Evolutionary conservation across 2,888 invertebrate genomes (phyloP).

Genomic region (Megaustenia siamemsis): DNA sequence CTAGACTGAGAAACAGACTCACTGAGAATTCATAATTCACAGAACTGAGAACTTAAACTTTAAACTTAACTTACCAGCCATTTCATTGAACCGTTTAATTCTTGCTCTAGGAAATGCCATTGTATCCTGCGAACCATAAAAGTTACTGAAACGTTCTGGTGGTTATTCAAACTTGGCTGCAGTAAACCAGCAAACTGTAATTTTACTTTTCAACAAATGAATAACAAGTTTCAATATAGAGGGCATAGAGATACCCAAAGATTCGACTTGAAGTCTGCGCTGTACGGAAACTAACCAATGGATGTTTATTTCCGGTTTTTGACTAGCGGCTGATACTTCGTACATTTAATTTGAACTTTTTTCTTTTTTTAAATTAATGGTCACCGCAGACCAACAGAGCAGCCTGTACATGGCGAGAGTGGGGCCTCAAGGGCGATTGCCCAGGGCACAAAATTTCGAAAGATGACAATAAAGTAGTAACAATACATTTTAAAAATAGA

Average conservation of each 20-base stretch:
- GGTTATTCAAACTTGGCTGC: neutral
- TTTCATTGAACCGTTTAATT: constrained; percentile 44
- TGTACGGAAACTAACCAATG: neutral
- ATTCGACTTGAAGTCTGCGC: constrained; percentile 6
- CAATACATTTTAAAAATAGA: too few species aligned
- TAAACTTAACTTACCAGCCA: constrained; percentile 14
- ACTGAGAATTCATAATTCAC: neutral
- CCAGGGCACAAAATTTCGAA: too few species aligned
- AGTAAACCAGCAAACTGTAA: neutral
- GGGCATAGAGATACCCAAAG: neutral
- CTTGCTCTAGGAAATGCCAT: constrained; percentile 45
- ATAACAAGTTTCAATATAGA: too few species aligned
- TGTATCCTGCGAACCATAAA: neutral
- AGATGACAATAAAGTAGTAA: too few species aligned
- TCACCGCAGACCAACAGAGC: too few species aligned
- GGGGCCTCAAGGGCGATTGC: too few species aligned
- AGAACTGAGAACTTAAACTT: neutral
- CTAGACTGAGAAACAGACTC: neutral
- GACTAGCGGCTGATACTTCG: too few species aligned
- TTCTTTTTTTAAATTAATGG: too few species aligned
- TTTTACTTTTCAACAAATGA: too few species aligned
- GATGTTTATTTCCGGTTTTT: constrained; percentile 19
- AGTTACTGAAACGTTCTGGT: neutral
- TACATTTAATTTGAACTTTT: too few species aligned
- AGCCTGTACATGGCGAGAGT: too few species aligned